Evolutionary conservation across 2,797 vertebrate genomes (phyloP), one percentile per base, ranked within the genome.

Genomic region (Crenichthys baileyi): DNA sequence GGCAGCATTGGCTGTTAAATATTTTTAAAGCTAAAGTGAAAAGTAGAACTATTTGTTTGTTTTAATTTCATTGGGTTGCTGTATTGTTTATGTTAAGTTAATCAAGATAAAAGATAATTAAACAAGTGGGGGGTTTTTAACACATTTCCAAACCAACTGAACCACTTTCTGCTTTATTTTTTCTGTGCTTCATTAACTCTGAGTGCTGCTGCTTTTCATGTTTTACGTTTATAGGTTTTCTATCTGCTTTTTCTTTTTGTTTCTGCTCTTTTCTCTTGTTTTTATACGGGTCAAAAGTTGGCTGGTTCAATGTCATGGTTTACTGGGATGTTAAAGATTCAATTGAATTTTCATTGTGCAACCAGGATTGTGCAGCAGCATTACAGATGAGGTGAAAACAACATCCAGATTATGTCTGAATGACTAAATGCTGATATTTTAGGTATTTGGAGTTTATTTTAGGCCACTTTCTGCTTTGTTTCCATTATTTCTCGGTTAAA

Each of bases 331-430:
- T 29, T 68, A 24, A 46, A 36, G 39, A 36, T 50, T 36, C 20
- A 61, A 36, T 50, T 60, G 76, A 77, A 71, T 50, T 50, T 50
- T 31, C 16, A 48, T 77, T 70, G 60, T 39, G 39, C 41, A 78
- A 78, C 76, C 41, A 48, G 51, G 44, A 61, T 70, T 77, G 75
- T 58, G 26, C 56, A 60, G 48, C 44, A 53, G 11, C n/a, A 1
- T 71, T 24, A 26, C 76, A 71, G 67, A 36, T 15, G 26, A 53
- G 67, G 11, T 56, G 31, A 50, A 75, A 44, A 44, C 65, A 41
- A 67, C 61, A 55, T 36, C 15, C 15, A 24, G 5, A 39, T 76
- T 51, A 65, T 0, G 48, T 31, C 65, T n/a, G 65, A 67, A 46
- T 68, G 39, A 44, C 41, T 68, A 68, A 44, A 44, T 46, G 22